Conservation (phyloP, 2,113 vertebrate genomes). For the Tragelaphus buxtoni region DNA sequence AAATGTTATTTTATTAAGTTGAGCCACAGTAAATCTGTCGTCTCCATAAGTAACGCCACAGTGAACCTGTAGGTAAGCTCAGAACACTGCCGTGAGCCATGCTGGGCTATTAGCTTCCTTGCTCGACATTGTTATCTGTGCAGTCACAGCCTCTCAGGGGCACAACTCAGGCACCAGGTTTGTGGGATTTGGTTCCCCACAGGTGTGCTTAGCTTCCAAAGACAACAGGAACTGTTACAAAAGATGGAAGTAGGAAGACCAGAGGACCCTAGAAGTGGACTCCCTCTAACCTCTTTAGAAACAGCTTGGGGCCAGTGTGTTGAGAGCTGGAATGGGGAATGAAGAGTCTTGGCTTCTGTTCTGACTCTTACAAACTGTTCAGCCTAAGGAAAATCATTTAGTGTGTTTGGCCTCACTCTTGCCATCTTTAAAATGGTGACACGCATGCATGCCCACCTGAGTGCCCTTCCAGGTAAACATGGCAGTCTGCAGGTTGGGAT, state of each 20-base stretch:
- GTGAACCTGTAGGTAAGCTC: background rate
- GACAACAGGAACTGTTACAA: background rate
- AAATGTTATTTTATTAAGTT: slow-evolving; percentile 45
- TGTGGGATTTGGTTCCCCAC: background rate
- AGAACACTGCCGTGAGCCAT: background rate
- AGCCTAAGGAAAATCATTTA: background rate
- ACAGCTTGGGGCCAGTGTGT: background rate
- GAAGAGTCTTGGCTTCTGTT: background rate
- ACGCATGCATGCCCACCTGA: rapidly evolving
- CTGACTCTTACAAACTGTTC: background rate
- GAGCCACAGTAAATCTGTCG: slow-evolving; percentile 63
- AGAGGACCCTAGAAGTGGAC: background rate
- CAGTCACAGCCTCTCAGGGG: background rate
- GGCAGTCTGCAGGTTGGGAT: background rate
- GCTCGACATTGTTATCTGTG: rapidly evolving
- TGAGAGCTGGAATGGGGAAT: background rate
- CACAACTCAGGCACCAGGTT: background rate
- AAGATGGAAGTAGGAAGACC: background rate
- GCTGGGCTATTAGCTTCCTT: background rate
- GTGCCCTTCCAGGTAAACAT: too few relatives aligned
- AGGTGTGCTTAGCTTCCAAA: background rate
- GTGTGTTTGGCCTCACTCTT: background rate
- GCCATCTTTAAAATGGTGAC: background rate
- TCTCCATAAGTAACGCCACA: background rate
- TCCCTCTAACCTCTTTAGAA: background rate